Conservation (phyloP, 2,888 invertebrate species). For the Masnerella sp. region DNA sequence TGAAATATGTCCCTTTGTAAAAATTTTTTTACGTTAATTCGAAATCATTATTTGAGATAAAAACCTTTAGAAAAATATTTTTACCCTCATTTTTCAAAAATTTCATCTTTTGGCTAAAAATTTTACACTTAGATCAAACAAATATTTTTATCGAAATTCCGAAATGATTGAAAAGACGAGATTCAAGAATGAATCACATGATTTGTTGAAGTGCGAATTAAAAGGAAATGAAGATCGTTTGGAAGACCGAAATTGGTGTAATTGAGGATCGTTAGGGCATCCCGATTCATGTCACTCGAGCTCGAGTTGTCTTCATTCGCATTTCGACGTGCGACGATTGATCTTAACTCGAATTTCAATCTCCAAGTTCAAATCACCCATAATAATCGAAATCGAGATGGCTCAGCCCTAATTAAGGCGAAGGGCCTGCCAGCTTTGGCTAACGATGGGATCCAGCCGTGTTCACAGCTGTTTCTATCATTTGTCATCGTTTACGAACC, state of each 20-base stretch:
- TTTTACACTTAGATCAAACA: too few species aligned
- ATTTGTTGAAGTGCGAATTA: too few species aligned
- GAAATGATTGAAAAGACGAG: too few species aligned
- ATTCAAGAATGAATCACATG: too few species aligned
- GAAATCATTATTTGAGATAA: too few species aligned
- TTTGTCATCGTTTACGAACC: slow-evolving; percentile 11
- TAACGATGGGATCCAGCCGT: slow-evolving; percentile 14
- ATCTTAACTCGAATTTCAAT: slow-evolving; percentile 17
- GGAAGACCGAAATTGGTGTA: neutral
- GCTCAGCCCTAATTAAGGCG: slow-evolving; percentile 13
- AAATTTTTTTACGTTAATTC: too few species aligned
- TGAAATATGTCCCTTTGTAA: too few species aligned
- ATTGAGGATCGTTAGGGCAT: neutral
- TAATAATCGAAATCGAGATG: slow-evolving; percentile 20
- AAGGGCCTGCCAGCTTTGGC: slow-evolving; percentile 22
- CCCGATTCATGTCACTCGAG: neutral
- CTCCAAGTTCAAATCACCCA: slow-evolving; percentile 18
- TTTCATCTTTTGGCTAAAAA: too few species aligned
- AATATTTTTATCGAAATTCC: too few species aligned
- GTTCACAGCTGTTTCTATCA: slow-evolving; percentile 21
- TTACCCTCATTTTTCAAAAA: too few species aligned
- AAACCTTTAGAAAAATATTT: too few species aligned
- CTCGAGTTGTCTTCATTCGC: neutral
- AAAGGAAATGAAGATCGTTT: neutral
- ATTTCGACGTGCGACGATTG: neutral